phyloP scores from a whole-genome alignment of 2,113 vertebrate species.

The Megaceryle torquata region DNA sequence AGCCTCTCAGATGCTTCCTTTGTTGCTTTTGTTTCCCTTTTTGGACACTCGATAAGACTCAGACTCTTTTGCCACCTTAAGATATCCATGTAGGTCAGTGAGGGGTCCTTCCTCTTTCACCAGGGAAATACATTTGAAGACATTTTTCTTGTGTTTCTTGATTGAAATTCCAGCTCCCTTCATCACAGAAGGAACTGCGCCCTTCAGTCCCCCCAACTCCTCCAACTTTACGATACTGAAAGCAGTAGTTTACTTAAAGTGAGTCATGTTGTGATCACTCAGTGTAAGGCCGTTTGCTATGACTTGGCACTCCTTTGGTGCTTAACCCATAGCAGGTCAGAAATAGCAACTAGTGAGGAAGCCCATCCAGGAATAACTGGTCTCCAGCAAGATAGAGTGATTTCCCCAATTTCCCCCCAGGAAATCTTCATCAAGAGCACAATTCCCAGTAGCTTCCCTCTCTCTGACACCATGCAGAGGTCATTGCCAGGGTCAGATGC shows the following conservation, averaged over 20 bases:
- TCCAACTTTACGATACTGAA: background rate
- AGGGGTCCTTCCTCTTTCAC: background rate
- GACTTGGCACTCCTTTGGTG: background rate
- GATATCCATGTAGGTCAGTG: background rate
- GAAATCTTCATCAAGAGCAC: background rate
- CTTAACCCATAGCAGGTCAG: background rate
- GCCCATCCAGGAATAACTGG: background rate
- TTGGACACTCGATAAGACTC: background rate
- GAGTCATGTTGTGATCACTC: background rate
- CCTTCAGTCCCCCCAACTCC: background rate
- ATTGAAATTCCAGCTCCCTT: background rate
- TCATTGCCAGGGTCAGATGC: background rate
- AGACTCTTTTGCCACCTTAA: background rate
- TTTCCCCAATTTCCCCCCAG: background rate
- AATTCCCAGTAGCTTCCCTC: background rate
- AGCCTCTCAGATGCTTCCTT: background rate
- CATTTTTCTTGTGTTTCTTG: background rate
- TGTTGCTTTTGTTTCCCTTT: background rate
- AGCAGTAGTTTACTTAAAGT: background rate
- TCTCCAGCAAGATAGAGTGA: background rate
- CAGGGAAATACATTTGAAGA: background rate
- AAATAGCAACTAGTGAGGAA: background rate
- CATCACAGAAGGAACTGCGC: background rate
- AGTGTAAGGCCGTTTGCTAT: background rate
- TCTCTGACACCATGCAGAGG: background rate